Conservation (phyloP, 2,797 vertebrate species). For the Coreius guichenoti region DNA sequence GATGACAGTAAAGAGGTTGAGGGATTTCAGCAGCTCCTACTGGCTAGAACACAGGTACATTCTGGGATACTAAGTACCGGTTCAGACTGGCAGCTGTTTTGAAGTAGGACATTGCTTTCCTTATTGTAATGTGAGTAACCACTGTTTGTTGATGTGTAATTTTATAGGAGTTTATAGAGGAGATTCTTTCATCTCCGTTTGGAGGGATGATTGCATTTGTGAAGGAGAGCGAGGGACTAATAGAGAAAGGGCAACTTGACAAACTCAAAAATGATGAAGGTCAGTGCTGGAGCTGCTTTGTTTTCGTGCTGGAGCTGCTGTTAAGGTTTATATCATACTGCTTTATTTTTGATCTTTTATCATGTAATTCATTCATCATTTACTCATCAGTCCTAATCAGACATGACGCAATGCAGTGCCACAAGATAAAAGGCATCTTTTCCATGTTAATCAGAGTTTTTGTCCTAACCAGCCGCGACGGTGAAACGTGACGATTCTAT, state of each 20-base stretch:
- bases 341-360: neutral
- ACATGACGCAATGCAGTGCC: too few species aligned
- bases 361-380: neutral
- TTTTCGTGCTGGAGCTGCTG: too few species aligned
- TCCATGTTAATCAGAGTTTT: too few species aligned
- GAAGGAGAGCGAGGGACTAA: constrained; percentile 88
- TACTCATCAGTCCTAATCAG: too few species aligned
- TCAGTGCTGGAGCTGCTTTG: neutral
- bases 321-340: too few species aligned
- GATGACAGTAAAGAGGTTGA: constrained; percentile 96
- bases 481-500: too few species aligned
- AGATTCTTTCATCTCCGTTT: constrained; percentile 88
- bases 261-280: constrained; percentile 90
- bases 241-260: constrained; percentile 90
- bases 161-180: constrained; percentile 91
- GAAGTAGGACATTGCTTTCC: neutral
- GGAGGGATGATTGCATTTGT: constrained; percentile 93
- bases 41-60: constrained; percentile 67
- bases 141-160: neutral
- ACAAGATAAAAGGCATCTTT: too few species aligned
- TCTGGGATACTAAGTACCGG: constrained; percentile 17
- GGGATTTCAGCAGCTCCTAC: constrained; percentile 91
- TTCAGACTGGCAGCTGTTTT: neutral
- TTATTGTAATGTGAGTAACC: neutral
- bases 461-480: too few species aligned